A percentile compares a stretch with the other conserved stretches of the same genome.
These are phyloP conservation scores for Orgyia antiqua DNA, from an alignment of 2,888 invertebrate species.

Conservation along the genomic window DNA sequence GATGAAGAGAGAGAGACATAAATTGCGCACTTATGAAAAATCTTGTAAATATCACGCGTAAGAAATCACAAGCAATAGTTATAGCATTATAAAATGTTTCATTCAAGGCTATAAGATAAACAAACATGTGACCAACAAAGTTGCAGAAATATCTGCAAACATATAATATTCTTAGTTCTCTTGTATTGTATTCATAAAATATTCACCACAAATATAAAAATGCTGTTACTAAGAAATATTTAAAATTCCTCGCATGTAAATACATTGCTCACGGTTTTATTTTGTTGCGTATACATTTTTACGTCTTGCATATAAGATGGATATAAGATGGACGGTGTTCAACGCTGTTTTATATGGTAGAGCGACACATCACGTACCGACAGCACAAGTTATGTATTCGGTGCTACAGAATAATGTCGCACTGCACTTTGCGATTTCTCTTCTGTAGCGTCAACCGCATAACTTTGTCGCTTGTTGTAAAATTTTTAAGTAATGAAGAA, in stretches of 20 bases:
- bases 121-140: no score
- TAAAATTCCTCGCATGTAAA: neutral
- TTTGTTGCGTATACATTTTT: conserved; percentile 2
- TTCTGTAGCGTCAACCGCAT: neutral
- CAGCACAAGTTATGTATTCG: conserved; percentile 5
- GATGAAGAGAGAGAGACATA: no score
- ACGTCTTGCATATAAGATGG: neutral
- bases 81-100: no score
- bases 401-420: conserved; percentile 7
- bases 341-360: conserved; percentile 4
- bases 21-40: no score
- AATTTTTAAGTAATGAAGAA: neutral
- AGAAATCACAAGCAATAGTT: no score
- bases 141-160: no score
- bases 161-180: no score
- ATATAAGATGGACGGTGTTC: neutral
- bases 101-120: no score
- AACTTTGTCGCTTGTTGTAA: neutral
- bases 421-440: conserved; percentile 6
- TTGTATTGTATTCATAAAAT: no score
- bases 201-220: neutral
- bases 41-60: no score
- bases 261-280: neutral
- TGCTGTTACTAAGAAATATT: neutral
- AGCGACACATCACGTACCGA: conserved; percentile 7